A percentile compares a stretch with the other conserved stretches of the same genome.
These are phyloP conservation scores for Pangasius sanitwongsei DNA, from an alignment of 2,797 vertebrate species.

Conservation along the genomic window DNA sequence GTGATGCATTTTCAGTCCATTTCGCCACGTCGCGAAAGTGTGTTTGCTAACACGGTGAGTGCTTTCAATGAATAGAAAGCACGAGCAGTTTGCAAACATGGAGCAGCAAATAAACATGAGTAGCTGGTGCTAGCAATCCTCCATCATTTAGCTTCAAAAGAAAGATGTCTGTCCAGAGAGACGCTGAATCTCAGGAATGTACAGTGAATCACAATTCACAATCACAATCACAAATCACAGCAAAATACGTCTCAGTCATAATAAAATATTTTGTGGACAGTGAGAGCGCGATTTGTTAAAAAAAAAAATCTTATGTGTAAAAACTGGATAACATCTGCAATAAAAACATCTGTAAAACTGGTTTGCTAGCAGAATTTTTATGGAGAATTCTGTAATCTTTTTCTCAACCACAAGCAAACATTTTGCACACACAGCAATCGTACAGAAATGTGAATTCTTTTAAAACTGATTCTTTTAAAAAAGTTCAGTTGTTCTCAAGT, in stretches of 20 bases:
- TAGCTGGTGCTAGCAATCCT: not conserved
- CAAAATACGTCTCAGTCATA: not conserved
- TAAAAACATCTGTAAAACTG: not conserved
- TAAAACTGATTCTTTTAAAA: too few relatives aligned
- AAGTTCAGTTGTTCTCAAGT: not conserved
- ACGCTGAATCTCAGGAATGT: not conserved
- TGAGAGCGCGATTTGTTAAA: too few relatives aligned
- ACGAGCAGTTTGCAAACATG: not conserved
- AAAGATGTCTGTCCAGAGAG: not conserved
- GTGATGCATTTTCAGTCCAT: not conserved
- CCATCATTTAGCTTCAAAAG: not conserved
- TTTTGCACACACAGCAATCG: not conserved
- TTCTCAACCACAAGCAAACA: not conserved
- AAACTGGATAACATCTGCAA: not conserved
- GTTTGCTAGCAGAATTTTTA: not conserved
- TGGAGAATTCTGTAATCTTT: not conserved
- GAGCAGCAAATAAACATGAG: not conserved
- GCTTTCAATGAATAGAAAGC: not conserved
- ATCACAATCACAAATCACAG: not conserved
- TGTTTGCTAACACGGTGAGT: not conserved
- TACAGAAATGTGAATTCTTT: not conserved
- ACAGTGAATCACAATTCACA: too few relatives aligned
- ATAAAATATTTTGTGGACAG: not conserved
- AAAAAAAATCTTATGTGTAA: not conserved
- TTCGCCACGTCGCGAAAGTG: not conserved